Evolutionary conservation across 2,888 invertebrate species (phyloP).

Genomic region (Monoplex corrugatus): DNA sequence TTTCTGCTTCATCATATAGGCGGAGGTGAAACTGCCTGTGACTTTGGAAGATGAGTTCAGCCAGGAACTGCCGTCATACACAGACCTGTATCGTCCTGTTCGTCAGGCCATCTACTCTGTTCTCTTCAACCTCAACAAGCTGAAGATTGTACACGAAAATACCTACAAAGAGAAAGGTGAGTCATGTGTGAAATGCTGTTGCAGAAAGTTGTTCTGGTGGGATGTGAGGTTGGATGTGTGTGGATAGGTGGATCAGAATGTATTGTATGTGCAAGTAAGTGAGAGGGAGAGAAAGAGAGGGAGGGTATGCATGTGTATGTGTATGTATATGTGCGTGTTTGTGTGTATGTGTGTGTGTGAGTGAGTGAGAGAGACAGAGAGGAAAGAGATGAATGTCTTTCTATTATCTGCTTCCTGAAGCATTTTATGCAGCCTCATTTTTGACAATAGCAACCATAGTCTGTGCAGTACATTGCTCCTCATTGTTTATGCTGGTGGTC

Average conservation of each 20-base stretch:
- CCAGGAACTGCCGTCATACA: constrained; percentile 91
- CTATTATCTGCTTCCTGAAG: too few relatives aligned
- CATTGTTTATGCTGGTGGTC: too few relatives aligned
- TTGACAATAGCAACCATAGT: too few relatives aligned
- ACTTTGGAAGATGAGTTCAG: constrained; percentile 92
- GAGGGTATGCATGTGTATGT: background rate
- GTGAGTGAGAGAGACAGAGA: background rate
- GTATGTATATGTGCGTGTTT: background rate
- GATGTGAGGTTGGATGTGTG: too few relatives aligned
- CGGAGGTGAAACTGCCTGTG: constrained; percentile 86
- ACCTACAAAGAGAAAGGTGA: constrained; percentile 73
- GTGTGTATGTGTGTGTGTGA: background rate
- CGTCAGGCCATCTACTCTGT: constrained; percentile 94
- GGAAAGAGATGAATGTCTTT: too few relatives aligned
- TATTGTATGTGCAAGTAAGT: too few relatives aligned
- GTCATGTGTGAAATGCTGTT: background rate
- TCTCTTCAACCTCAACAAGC: constrained; percentile 82
- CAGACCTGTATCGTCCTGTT: constrained; percentile 91
- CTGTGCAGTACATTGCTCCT: too few relatives aligned
- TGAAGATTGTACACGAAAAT: constrained; percentile 75
- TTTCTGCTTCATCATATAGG: constrained; percentile 76
- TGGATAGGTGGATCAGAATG: too few relatives aligned
- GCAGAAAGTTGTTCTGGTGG: background rate
- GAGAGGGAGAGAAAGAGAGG: background rate
- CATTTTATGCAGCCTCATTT: too few relatives aligned